phyloP scores from a whole-genome alignment of 2,888 invertebrate genomes.

The Cryptus armator region DNA sequence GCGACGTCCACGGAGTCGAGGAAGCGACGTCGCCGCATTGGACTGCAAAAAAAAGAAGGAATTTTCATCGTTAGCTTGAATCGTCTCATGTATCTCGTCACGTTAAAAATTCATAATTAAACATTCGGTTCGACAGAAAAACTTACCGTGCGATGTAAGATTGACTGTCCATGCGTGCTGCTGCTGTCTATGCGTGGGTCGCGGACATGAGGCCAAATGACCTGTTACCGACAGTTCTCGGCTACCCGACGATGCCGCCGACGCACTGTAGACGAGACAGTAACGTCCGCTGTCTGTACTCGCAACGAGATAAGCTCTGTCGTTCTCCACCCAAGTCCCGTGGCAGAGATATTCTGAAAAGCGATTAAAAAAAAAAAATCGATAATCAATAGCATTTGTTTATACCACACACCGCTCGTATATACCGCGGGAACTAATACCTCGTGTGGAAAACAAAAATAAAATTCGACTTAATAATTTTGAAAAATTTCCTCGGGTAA shows the following conservation, averaged over 20 bases:
- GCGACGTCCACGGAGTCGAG: slow-evolving; percentile 79
- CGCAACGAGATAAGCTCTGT: slow-evolving; percentile 89
- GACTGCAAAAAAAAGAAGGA: slow-evolving; percentile 72
- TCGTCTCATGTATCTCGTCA: not conserved
- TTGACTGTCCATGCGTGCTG: slow-evolving; percentile 82
- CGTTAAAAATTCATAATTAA: not conserved
- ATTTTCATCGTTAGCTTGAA: not conserved
- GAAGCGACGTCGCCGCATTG: slow-evolving; percentile 82
- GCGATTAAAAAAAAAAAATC: not conserved
- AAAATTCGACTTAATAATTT: too few species aligned
- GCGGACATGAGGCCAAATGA: slow-evolving; percentile 83
- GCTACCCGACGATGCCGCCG: slow-evolving; percentile 76
- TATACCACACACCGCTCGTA: not conserved
- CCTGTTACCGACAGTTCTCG: slow-evolving; percentile 82
- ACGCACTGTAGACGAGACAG: slow-evolving; percentile 82
- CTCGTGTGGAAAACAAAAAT: too few species aligned
- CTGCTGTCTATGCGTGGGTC: slow-evolving; percentile 79
- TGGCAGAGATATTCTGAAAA: slow-evolving; percentile 90
- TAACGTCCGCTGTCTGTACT: slow-evolving; percentile 82
- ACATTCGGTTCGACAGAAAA: slow-evolving; percentile 45
- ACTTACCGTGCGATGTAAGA: slow-evolving; percentile 82
- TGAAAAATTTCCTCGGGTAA: too few species aligned
- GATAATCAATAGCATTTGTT: not conserved
- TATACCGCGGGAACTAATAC: not conserved
- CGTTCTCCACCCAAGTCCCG: slow-evolving; percentile 90